Conservation (phyloP, 2,113 vertebrate species). For the Oryzias woworae region DNA sequence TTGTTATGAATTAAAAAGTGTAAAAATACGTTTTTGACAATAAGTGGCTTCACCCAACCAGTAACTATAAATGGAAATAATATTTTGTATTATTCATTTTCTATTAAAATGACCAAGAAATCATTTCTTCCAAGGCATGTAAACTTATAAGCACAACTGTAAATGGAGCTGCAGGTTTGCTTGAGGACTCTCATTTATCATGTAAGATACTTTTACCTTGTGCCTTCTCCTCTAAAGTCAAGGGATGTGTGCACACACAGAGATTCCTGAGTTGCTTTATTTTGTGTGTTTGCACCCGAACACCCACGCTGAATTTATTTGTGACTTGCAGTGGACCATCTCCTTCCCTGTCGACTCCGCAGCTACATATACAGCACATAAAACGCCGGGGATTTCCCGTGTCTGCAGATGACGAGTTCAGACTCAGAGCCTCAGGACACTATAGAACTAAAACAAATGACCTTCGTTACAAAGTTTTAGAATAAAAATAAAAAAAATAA, state of each 20-base stretch:
- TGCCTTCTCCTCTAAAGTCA: background rate
- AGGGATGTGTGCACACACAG: background rate
- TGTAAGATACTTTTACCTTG: background rate
- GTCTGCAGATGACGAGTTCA: conserved; percentile 19
- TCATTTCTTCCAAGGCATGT: no score
- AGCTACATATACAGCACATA: conserved; percentile 34
- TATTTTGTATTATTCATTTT: no score
- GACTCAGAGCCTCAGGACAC: conserved; percentile 13
- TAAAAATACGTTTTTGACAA: no score
- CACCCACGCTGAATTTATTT: conserved; percentile 28
- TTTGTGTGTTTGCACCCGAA: conserved; percentile 19
- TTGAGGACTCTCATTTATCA: no score
- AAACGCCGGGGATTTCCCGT: conserved; percentile 59
- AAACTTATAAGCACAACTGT: no score
- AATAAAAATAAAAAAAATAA: background rate
- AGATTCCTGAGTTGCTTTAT: conserved; percentile 1
- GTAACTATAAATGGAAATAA: no score
- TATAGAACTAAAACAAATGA: conserved; percentile 51
- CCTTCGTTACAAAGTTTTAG: conserved; percentile 15
- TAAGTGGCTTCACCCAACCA: no score
- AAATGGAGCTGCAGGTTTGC: no score
- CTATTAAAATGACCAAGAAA: no score
- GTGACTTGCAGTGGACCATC: conserved; percentile 32
- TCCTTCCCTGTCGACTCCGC: conserved; percentile 14
- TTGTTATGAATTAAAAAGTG: no score